A percentile compares a stretch with the other conserved stretches of the same genome.
These are phyloP conservation scores for Terrapene triunguis DNA, from an alignment of 2,113 vertebrate species.

Conservation along the genomic window DNA sequence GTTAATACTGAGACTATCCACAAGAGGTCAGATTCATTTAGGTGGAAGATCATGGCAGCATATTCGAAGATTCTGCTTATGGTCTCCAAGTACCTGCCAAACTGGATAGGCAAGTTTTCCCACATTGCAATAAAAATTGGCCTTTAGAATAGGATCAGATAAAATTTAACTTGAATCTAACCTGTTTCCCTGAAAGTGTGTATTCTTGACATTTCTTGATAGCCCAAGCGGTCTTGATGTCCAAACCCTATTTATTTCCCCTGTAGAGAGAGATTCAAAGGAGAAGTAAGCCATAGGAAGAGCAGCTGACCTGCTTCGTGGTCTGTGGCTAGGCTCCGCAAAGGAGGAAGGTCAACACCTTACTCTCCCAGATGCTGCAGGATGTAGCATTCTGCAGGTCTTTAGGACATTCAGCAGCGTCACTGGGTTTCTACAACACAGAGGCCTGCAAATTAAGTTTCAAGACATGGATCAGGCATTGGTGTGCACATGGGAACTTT, in stretches of 20 bases:
- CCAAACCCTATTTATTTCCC: background rate
- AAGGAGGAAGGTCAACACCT: accelerated
- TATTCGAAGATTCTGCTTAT: accelerated
- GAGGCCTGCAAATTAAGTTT: accelerated
- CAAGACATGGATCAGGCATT: background rate
- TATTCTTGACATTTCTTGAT: background rate
- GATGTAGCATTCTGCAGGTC: accelerated
- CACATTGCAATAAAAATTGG: accelerated
- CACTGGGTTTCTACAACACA: accelerated
- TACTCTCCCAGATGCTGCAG: background rate
- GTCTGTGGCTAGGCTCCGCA: background rate
- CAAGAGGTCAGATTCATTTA: background rate
- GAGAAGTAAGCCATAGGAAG: background rate
- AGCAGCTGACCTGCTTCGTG: background rate
- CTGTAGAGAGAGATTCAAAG: accelerated
- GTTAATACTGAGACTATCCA: accelerated
- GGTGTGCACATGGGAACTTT: accelerated
- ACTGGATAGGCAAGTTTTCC: background rate
- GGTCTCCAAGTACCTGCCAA: accelerated
- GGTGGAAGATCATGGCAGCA: accelerated
- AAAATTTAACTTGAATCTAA: accelerated
- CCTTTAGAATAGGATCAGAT: background rate
- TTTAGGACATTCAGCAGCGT: accelerated
- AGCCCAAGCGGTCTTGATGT: background rate
- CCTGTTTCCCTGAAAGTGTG: background rate